phyloP scores from a whole-genome alignment of 2,888 invertebrate species.

The Formica aserva region DNA sequence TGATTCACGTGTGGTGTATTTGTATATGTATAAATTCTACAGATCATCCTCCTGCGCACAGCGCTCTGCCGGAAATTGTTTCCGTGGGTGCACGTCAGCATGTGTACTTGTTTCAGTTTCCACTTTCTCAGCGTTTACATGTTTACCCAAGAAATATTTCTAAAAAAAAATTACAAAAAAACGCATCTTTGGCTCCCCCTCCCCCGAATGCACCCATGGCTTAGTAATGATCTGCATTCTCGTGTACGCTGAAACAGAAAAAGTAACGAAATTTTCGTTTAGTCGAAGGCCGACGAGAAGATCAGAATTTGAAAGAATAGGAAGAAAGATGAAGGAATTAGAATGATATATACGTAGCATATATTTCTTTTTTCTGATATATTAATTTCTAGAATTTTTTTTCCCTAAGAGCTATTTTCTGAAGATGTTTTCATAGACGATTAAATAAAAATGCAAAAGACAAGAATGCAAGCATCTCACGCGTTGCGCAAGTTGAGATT shows the following conservation, averaged over 20 bases:
- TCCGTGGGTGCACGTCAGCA: constrained; percentile 51
- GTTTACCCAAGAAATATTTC: constrained; percentile 77
- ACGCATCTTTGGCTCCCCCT: constrained; percentile 85
- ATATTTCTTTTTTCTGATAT: background rate
- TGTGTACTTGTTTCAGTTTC: constrained; percentile 63
- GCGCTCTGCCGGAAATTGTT: constrained; percentile 19
- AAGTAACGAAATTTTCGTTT: constrained; percentile 23
- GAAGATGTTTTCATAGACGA: background rate
- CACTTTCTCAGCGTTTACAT: constrained; percentile 64
- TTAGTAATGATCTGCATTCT: constrained; percentile 84
- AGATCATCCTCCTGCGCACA: background rate
- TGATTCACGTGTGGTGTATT: constrained; percentile 31
- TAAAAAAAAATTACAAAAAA: constrained; percentile 80
- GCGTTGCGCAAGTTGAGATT: constrained; percentile 4
- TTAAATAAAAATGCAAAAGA: constrained; percentile 1
- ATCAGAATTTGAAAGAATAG: background rate
- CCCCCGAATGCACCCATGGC: constrained; percentile 70
- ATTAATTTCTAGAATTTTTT: constrained; percentile 1
- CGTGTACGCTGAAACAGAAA: constrained; percentile 83
- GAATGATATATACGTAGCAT: background rate
- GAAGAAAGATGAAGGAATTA: background rate
- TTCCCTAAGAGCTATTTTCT: background rate
- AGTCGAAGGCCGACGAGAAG: background rate
- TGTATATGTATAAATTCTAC: constrained; percentile 18
- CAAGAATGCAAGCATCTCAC: background rate